Base-by-base conservation (phyloP, 2,113 vertebrate species). In the Thomomys bottae region DNA sequence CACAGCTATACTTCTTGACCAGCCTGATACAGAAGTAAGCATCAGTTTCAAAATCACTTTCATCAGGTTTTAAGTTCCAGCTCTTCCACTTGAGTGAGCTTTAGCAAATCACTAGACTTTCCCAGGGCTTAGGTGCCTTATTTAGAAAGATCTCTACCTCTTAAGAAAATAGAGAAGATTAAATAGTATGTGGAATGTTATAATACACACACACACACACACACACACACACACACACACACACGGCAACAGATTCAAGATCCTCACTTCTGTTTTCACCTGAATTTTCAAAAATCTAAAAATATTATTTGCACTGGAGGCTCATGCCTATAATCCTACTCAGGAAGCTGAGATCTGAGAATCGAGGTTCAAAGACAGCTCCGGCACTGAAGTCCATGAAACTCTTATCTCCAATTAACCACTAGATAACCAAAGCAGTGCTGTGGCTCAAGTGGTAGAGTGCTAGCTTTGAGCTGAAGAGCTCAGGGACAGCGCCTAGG, bases 211-310 rank as follows among this genome's bases (percentile, higher is more conserved):
- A 28, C 26, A 73, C 21, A 73, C 26, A 42, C 71, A 91, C 17
- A 82, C n/a, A 87, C 23, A 36, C 32, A 68, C 23, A 49, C 2
- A 24, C 7, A 79, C 14, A 40, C 26, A 82, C 1, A 88, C 11
- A 85, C 34, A 84, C 32, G 42, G 40, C 59, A 84, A 8, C 3
- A 21, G 28, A 28, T 2, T 59, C 64, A 90, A 77, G 63, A 64
- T 64, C 59, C 38, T 88, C 81, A 77, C 68, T 59, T 76, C 15
- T 54, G 40, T 21, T 32, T 28, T 32, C 38, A 73, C 30, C 36
- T 42, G 63, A 76, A 78, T 67, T 85, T 59, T 73, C 40, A 81
- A 90, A 95, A 72, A 28, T 81, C 21, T 34, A n/a, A 26, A 93
- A 84, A 49, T 40, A 84, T 79, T 20, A 84, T 54, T 67, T 64